Evolutionary conservation across 2,113 vertebrate genomes (phyloP).

Genomic region (Mionectes macconnelli): DNA sequence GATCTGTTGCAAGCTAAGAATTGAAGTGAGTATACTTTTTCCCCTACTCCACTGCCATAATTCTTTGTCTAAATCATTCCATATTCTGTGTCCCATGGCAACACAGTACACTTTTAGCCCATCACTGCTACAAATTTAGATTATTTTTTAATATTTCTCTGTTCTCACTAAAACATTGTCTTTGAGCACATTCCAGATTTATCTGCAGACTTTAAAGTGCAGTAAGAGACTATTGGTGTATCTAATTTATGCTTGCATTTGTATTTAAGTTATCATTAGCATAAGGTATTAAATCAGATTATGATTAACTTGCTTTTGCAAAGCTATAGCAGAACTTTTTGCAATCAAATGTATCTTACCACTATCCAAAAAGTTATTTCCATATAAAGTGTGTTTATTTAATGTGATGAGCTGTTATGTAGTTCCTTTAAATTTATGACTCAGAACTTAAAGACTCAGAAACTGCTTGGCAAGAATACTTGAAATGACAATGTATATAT

Average conservation of each 20-base stretch:
- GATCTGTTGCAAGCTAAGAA: background rate
- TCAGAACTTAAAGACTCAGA: conserved; percentile 63
- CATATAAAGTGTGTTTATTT: conserved; percentile 78
- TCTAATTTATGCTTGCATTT: conserved; percentile 68
- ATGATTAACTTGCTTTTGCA: conserved; percentile 69
- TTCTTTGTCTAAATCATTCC: background rate
- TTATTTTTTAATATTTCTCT: conserved; percentile 25
- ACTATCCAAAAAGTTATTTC: conserved; percentile 74
- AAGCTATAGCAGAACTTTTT: conserved; percentile 71
- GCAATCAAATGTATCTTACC: conserved; percentile 68
- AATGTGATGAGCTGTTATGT: conserved; percentile 67
- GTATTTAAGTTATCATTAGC: conserved; percentile 70
- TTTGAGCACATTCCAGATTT: conserved; percentile 57
- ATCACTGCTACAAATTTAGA: conserved; percentile 7
- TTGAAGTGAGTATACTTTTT: background rate
- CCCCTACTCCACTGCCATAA: background rate
- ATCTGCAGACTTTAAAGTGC: conserved; percentile 52
- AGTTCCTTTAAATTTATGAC: conserved; percentile 72
- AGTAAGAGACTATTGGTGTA: conserved; percentile 55
- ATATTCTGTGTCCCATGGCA: background rate
- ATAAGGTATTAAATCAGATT: conserved; percentile 73
- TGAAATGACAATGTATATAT: conserved; percentile 64
- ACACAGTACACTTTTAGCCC: background rate
- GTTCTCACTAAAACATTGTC: conserved; percentile 46
- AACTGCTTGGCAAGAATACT: conserved; percentile 62